Base-by-base conservation (phyloP, 2,113 vertebrate genomes). In the Poecile atricapillus region DNA sequence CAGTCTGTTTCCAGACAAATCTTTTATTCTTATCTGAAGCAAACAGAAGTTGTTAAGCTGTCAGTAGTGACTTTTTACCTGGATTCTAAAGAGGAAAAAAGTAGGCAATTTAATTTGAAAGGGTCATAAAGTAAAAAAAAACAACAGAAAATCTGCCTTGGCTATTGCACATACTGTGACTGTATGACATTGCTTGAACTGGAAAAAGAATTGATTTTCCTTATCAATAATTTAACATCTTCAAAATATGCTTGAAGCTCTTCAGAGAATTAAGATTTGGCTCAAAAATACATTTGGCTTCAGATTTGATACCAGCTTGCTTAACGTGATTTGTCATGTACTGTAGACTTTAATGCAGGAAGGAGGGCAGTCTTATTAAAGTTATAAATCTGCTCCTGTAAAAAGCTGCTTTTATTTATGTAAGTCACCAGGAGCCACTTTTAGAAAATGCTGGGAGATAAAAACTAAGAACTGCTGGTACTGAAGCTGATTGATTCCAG, bases 381-480 rank as follows among this genome's bases (percentile, higher is more conserved):
- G 78, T 80, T 94, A 83, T 95, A 94, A 97, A 90, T 95, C 94
- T 95, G 59, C 93, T 96, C 85, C 65, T 91, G 78, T 94, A 87
- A 96, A 92, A 94, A 76, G 47, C 37, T 86, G 58, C 35, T 91
- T 96, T 94, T 91, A 89, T 88, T 91, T 95, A 53, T 96, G 44
- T 25, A 87, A 85, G 65, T 67, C 49, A 84, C 39, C 39, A 84
- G n/a, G 43, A 96, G 12, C 31, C 52, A 58, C 49, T 96, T 94
- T 78, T 83, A 93, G 94, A 88, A 97, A 90, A 91, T 92, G 33
- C 70, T 74, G 46, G 49, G 73, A 82, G 69, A 70, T 87, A 78
- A 91, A 85, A 92, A 35, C 49, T 78, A 74, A 79, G 81, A 94
- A 60, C 80, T 75, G 16, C 73, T 95, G 82, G 60, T 71, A 94